Base-by-base conservation (phyloP, 2,113 vertebrate genomes). In the Saguinus midas region DNA sequence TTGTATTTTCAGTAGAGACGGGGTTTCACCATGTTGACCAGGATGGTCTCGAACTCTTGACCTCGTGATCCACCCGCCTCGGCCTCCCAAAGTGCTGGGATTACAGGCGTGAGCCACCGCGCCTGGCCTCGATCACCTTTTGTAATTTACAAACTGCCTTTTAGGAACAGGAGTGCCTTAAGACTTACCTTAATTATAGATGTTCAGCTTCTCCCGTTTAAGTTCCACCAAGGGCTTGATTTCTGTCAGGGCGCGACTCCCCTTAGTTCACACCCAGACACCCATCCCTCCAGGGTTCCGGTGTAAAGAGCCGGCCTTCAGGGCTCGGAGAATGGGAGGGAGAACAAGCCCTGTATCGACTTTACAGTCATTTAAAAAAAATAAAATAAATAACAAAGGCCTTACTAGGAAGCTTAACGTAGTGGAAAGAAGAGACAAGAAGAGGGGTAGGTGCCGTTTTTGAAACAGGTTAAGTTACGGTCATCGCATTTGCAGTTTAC, bases 61-160 rank as follows among this genome's bases (percentile, higher is more conserved):
- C 43, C 6, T 43, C 43, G 43, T 43, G 43, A 43, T 43, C 43
- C 6, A 43, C 43, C 43, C 43, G 43, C 43, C 43, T 43, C 43
- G 43, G 43, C 43, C 43, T 43, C 43, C 43, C 43, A 43, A 43
- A 43, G 43, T 43, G 43, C 43, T 43, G 43, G 43, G 43, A 43
- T 43, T 43, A 43, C 43, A 43, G 43, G 43, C 43, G 3, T 43
- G 40, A 43, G 40, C 40, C 40, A 43, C 40, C 40, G 40, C 40
- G 40, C 40, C 40, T 5, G 40, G 40, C 40, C 40, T 0, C 0
- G 0, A 3, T 0, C 0, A 14, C 1, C 52, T 52, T 85, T 6
- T 16, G 0, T 43, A 7, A 12, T 20, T 5, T 20, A 16, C 35
- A 40, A 0, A 21, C 16, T 27, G 32, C 43, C 82, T 50, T 17